These are phyloP conservation scores for Rhagium mordax DNA, from an alignment of 2,888 invertebrate species.

Conservation along the genomic window DNA sequence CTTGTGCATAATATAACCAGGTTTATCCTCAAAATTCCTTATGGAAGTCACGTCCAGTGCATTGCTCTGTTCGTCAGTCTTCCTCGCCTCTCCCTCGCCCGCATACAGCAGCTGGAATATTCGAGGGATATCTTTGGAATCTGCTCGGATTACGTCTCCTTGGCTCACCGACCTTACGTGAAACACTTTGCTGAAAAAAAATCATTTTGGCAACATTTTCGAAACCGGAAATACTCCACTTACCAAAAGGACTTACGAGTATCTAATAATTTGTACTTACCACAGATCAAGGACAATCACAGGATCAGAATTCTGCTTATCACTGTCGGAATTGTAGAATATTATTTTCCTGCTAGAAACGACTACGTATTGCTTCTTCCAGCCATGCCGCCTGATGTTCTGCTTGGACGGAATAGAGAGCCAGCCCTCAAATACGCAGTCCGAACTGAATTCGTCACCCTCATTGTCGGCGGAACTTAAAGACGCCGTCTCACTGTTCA, in stretches of 20 bases:
- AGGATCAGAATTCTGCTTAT: constrained; percentile 95
- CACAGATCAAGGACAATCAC: constrained; percentile 96
- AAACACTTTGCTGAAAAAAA: constrained; percentile 89
- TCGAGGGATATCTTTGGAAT: constrained; percentile 98
- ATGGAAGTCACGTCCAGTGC: constrained; percentile 72
- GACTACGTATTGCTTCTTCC: constrained; percentile 97
- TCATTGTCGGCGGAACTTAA: constrained; percentile 93
- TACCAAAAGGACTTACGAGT: too few species aligned
- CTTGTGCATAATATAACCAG: constrained; percentile 74
- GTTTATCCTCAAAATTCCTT: constrained; percentile 71
- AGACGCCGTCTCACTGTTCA: constrained; percentile 91
- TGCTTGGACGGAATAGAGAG: constrained; percentile 95
- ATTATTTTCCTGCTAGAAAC: constrained; percentile 97
- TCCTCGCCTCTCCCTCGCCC: constrained; percentile 93
- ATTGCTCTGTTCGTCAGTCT: constrained; percentile 78
- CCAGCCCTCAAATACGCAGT: constrained; percentile 94
- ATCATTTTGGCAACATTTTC: not conserved
- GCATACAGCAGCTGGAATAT: constrained; percentile 98
- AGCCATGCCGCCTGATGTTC: constrained; percentile 95
- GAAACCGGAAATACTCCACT: too few species aligned
- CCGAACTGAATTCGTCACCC: constrained; percentile 79
- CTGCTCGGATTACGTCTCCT: constrained; percentile 98
- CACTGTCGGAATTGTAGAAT: constrained; percentile 95
- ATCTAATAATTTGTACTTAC: too few species aligned
- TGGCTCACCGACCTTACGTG: constrained; percentile 99